A percentile compares a stretch with the other conserved stretches of the same genome.
These are phyloP conservation scores for Chalcosyrphus nemorum DNA, from an alignment of 2,888 invertebrate species.

Conservation along the genomic window DNA sequence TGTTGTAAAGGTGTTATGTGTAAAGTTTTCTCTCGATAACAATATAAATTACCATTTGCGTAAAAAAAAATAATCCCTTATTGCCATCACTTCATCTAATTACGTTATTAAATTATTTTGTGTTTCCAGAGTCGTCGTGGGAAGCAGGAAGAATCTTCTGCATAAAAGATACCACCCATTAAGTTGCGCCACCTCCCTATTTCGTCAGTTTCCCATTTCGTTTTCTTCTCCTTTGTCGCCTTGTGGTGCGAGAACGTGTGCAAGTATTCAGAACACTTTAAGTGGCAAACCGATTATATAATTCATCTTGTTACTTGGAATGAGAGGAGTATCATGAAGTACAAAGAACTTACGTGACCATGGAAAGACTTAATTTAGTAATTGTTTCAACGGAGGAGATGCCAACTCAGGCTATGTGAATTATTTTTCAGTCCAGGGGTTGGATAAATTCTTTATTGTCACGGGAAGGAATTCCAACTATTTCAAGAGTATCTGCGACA, in stretches of 20 bases:
- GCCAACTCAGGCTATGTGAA: too few species aligned
- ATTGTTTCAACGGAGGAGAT: not conserved
- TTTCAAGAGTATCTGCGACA: not conserved
- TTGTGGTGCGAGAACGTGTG: slow-evolving; percentile 8
- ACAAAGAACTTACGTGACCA: slow-evolving; percentile 18
- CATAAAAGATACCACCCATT: slow-evolving; percentile 14
- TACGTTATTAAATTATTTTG: not conserved
- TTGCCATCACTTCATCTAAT: not conserved
- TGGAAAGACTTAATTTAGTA: slow-evolving; percentile 46
- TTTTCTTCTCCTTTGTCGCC: slow-evolving; percentile 1
- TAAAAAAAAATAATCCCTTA: too few species aligned
- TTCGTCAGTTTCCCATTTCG: not conserved
- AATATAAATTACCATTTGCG: too few species aligned
- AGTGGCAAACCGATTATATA: slow-evolving; percentile 13
- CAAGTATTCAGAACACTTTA: slow-evolving; percentile 39
- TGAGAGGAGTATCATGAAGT: not conserved
- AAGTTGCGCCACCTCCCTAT: not conserved
- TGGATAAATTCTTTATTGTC: slow-evolving; percentile 9
- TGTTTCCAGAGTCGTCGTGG: not conserved
- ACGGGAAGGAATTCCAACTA: not conserved
- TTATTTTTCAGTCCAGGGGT: too few species aligned
- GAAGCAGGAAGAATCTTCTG: slow-evolving; percentile 16
- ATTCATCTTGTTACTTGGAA: slow-evolving; percentile 7
- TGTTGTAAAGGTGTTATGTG: too few species aligned
- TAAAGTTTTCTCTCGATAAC: too few species aligned